Percentiles rank a stretch among this genome's conserved stretches.
Conservation (phyloP, 2,113 vertebrate genomes). For the Sinocyclocheilus grahami region DNA sequence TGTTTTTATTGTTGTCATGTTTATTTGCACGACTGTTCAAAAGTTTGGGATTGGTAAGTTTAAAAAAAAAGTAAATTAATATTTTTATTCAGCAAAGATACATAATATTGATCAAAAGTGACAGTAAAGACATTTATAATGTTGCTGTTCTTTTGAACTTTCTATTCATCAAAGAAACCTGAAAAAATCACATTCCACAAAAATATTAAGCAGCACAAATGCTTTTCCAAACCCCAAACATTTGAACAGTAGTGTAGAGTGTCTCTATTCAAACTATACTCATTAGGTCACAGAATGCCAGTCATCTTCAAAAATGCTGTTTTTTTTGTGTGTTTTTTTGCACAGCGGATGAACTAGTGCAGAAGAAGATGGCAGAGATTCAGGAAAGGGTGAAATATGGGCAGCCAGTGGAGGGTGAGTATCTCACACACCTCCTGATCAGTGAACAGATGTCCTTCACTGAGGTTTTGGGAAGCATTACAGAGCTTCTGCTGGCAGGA, state of each 20-base stretch:
- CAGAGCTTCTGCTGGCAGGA: constrained; percentile 79
- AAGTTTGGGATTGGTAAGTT: neutral
- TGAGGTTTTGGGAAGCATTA: constrained; percentile 79
- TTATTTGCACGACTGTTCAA: neutral
- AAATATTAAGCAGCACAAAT: too few relatives aligned
- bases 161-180: too few relatives aligned
- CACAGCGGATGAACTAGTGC: constrained; percentile 74
- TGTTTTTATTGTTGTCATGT: neutral
- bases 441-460: constrained; percentile 73
- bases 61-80: neutral
- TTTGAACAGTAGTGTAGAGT: neutral
- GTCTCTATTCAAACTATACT: neutral
- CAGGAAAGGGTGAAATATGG: constrained; percentile 63
- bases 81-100: neutral
- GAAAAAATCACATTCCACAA: too few relatives aligned
- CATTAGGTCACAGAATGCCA: neutral
- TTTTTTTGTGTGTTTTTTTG: neutral
- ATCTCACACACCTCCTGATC: constrained; percentile 80
- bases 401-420: constrained; percentile 72
- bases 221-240: neutral
- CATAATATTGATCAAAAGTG: neutral
- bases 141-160: neutral
- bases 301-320: neutral
- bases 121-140: neutral
- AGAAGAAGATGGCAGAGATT: constrained; percentile 75